Base-by-base conservation (phyloP, 2,888 invertebrate species). In the Therioaphis trifolii region DNA sequence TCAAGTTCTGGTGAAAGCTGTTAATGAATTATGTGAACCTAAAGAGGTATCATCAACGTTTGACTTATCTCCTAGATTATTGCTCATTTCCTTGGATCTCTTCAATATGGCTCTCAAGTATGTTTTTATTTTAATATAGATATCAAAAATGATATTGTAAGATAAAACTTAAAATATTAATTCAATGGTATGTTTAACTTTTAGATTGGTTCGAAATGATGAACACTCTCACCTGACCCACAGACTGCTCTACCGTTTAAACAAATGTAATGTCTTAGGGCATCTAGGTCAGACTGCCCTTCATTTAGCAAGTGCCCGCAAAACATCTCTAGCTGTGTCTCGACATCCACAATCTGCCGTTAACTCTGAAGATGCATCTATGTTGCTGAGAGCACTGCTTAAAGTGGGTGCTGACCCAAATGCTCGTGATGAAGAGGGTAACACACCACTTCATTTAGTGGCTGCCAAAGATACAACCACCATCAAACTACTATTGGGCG, bases 381-480 rank as follows among this genome's bases (percentile, higher is more conserved):
- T 86, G 93, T 63, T 82, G n/a, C 40, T 82, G 0, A 91, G 92
- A 87, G 92, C 95, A 84, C 90, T 97, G 87, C 90, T 96, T 85
- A 92, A 93, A 86, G 95, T 95, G 35, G 97, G 97, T 15, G 96
- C 96, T 0, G 91, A 93, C 89, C 93, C 94, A 0, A 93, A 93
- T 89, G 93, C 93, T 0, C 89, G 92, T 2, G 97, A 98, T 89
- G 92, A 93, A 78, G 93, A 93, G 84, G 95, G 95, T 27, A 96
- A 96, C 89, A 96, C 96, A 27, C 94, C 97, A 15, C 91, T 98
- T 75, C 97, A 97, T 88, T 90, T 96, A 85, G 93, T 94, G 0
- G 95, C 95, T 85, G 87, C 87, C 66, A 92, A 93, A 89, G 92
- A 93, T 84, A 89, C 90, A 86, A 94, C 94, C 0, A 94, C 93